A percentile compares a stretch with the other conserved stretches of the same genome.
Conservation (phyloP, 2,797 vertebrate species). For the Molossus alvarezi region DNA sequence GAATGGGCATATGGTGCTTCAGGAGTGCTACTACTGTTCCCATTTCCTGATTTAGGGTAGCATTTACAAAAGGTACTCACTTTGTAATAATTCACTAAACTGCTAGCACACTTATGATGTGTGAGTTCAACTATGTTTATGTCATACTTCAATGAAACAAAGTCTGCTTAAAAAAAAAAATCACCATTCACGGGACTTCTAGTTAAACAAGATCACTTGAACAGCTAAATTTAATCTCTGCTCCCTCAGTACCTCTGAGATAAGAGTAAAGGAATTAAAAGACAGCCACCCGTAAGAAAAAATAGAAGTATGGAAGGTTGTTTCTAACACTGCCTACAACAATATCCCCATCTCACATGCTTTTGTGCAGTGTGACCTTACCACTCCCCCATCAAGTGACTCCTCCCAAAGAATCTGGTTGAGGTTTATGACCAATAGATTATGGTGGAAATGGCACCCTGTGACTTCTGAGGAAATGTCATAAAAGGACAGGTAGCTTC, state of each 20-base stretch:
- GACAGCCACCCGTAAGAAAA: conserved; percentile 17
- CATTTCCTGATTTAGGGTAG: conserved; percentile 18
- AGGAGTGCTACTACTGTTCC: background rate
- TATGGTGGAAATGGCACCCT: background rate
- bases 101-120: background rate
- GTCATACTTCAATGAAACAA: conserved; percentile 7
- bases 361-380: conserved; percentile 5
- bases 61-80: conserved; percentile 55
- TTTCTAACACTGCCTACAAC: conserved; percentile 7
- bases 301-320: background rate
- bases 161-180: conserved; percentile 60
- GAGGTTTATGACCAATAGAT: background rate
- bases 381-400: background rate
- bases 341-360: background rate
- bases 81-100: conserved; percentile 33
- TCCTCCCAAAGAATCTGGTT: background rate
- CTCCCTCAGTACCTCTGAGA: conserved; percentile 15
- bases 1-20: background rate
- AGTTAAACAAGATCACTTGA: conserved; percentile 27
- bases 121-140: background rate
- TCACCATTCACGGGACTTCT: background rate
- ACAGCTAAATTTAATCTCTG: background rate
- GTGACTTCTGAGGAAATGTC: conserved; percentile 19
- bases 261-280: conserved; percentile 43
- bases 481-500: background rate